These are phyloP conservation scores for Cololabis saira DNA, from an alignment of 2,113 vertebrate genomes.

Conservation along the genomic window DNA sequence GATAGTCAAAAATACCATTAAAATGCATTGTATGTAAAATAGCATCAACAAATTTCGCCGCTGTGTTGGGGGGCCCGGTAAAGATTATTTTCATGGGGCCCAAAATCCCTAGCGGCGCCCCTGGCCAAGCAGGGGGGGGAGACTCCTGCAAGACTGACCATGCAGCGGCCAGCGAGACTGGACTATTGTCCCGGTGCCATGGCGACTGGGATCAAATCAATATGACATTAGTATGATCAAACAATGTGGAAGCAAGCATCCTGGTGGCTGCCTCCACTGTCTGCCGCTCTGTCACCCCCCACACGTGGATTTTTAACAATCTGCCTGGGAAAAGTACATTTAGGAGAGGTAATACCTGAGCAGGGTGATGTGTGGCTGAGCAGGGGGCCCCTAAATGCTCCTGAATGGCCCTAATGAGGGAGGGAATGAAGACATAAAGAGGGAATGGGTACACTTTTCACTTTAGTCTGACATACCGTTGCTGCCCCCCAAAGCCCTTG, in stretches of 20 bases:
- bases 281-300: slow-evolving; percentile 11
- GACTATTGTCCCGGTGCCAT: slow-evolving; percentile 64
- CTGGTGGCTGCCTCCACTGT: slow-evolving; percentile 23
- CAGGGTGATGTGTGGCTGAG: slow-evolving; percentile 75
- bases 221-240: slow-evolving; percentile 13
- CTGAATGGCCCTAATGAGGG: slow-evolving; percentile 80
- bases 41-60: no score
- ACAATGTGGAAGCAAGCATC: slow-evolving; percentile 39
- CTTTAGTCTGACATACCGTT: slow-evolving; percentile 79
- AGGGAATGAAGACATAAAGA: slow-evolving; percentile 85
- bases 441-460: slow-evolving; percentile 83
- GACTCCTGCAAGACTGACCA: slow-evolving; percentile 48
- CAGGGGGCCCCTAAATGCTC: slow-evolving; percentile 77
- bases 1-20: no score
- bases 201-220: slow-evolving; percentile 53
- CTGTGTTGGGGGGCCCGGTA: no score
- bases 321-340: slow-evolving; percentile 73
- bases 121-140: no score
- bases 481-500: slow-evolving; percentile 79
- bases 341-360: slow-evolving; percentile 63
- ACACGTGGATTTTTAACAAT: slow-evolving; percentile 59
- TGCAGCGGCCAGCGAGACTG: slow-evolving; percentile 47
- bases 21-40: no score
- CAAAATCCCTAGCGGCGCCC: no score
- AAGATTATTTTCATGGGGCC: no score